These are phyloP conservation scores for Orthosia incerta DNA, from an alignment of 2,888 invertebrate genomes.

Conservation along the genomic window DNA sequence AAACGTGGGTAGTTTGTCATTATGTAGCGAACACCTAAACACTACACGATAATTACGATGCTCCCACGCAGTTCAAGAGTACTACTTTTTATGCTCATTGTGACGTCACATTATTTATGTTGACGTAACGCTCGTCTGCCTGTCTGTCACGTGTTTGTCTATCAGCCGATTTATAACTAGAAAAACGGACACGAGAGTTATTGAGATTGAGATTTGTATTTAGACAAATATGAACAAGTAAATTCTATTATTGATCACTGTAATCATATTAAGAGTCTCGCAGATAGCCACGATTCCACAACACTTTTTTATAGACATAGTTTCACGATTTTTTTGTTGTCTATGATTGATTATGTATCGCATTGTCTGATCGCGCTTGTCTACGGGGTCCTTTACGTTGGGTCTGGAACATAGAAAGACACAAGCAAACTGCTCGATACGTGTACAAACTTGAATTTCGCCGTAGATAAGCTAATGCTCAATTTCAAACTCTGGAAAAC, in stretches of 20 bases:
- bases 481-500: neutral
- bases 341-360: neutral
- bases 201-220: neutral
- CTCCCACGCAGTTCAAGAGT: slow-evolving; percentile 41
- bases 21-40: slow-evolving; percentile 24
- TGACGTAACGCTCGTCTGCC: slow-evolving; percentile 16
- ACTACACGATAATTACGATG: slow-evolving; percentile 35
- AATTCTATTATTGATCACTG: neutral
- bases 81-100: slow-evolving; percentile 30
- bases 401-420: neutral
- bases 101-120: slow-evolving; percentile 32
- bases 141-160: neutral
- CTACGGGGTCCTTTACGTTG: neutral
- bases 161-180: neutral
- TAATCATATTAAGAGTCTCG: neutral
- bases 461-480: neutral
- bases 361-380: neutral
- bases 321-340: neutral
- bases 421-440: neutral
- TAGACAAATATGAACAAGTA: neutral
- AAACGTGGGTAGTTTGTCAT: slow-evolving; percentile 27
- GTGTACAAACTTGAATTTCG: neutral
- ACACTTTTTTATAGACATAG: neutral
- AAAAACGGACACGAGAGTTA: slow-evolving; percentile 2
- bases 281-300: neutral